Percentiles rank a stretch among this genome's conserved stretches.
Evolutionary conservation across 2,888 invertebrate species (phyloP).

Genomic region (Leptothorax acervorum): DNA sequence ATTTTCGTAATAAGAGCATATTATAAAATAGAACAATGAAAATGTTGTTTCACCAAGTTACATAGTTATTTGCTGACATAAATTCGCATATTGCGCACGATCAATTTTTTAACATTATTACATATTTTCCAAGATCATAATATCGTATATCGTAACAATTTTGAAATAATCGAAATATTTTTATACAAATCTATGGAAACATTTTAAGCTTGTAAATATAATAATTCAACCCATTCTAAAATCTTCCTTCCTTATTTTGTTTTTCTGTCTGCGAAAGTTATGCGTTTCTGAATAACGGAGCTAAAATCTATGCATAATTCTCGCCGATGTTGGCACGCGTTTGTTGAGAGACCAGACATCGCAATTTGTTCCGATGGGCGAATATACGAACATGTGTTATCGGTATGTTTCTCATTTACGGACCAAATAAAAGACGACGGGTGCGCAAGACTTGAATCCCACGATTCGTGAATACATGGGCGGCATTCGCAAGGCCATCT

Average conservation of each 20-base stretch:
- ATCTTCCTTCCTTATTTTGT: not conserved
- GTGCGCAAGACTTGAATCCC: slow-evolving; percentile 55
- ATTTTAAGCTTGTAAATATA: not conserved
- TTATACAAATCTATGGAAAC: not conserved
- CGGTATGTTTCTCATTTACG: slow-evolving; percentile 68
- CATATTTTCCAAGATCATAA: not conserved
- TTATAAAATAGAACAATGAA: not conserved
- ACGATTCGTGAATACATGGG: slow-evolving; percentile 62
- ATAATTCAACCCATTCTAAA: not conserved
- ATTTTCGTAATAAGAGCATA: not conserved
- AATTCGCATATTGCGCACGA: not conserved
- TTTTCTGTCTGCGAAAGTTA: not conserved
- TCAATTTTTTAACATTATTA: not conserved
- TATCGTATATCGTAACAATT: not conserved
- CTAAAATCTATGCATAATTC: slow-evolving; percentile 14
- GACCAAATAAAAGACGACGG: slow-evolving; percentile 48
- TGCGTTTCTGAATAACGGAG: not conserved
- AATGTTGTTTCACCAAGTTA: not conserved
- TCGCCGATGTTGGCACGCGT: slow-evolving; percentile 15
- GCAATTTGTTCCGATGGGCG: slow-evolving; percentile 39
- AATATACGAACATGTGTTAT: slow-evolving; percentile 67
- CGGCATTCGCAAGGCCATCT: slow-evolving; percentile 54
- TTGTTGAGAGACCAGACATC: slow-evolving; percentile 34
- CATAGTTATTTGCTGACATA: not conserved
- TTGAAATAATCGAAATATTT: not conserved